These are phyloP conservation scores for Drosophila trichaetosa DNA, from an alignment of 2,888 invertebrate species.

Conservation along the genomic window DNA sequence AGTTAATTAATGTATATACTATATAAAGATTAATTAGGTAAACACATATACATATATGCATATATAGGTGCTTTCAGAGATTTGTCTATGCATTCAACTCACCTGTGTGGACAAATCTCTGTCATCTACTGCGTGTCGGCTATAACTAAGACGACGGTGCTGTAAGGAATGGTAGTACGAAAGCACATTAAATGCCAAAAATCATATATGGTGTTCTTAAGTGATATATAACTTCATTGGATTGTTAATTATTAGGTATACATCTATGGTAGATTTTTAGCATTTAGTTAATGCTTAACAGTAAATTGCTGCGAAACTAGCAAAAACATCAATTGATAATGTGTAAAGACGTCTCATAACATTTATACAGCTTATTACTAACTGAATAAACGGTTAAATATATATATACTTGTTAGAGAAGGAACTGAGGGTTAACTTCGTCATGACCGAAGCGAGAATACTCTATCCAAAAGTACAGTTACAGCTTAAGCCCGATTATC, in stretches of 20 bases:
- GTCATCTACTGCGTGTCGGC: slow-evolving; percentile 95
- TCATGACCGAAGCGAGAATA: slow-evolving; percentile 28
- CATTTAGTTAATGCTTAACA: slow-evolving; percentile 31
- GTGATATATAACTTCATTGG: slow-evolving; percentile 16
- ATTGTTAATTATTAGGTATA: background rate
- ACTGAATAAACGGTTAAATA: slow-evolving; percentile 29
- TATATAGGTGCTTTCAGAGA: slow-evolving; percentile 56
- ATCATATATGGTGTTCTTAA: slow-evolving; percentile 36
- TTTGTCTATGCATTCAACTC: slow-evolving; percentile 81
- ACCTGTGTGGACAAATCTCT: slow-evolving; percentile 93
- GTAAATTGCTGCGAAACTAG: slow-evolving; percentile 52
- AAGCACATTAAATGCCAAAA: slow-evolving; percentile 52
- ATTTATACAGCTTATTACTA: slow-evolving; percentile 64
- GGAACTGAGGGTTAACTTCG: slow-evolving; percentile 32
- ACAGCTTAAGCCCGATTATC: background rate
- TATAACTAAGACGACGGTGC: slow-evolving; percentile 96
- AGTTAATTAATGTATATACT: background rate
- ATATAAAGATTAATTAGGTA: background rate
- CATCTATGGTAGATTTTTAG: slow-evolving; percentile 8
- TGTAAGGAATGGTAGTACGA: slow-evolving; percentile 85
- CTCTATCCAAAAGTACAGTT: slow-evolving; percentile 33
- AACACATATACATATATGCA: slow-evolving; percentile 10
- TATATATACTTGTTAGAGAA: background rate
- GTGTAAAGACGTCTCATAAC: slow-evolving; percentile 59
- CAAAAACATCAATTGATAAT: slow-evolving; percentile 60